Base-by-base conservation (phyloP, 2,797 vertebrate genomes). In the Pagetopsis macropterus region DNA sequence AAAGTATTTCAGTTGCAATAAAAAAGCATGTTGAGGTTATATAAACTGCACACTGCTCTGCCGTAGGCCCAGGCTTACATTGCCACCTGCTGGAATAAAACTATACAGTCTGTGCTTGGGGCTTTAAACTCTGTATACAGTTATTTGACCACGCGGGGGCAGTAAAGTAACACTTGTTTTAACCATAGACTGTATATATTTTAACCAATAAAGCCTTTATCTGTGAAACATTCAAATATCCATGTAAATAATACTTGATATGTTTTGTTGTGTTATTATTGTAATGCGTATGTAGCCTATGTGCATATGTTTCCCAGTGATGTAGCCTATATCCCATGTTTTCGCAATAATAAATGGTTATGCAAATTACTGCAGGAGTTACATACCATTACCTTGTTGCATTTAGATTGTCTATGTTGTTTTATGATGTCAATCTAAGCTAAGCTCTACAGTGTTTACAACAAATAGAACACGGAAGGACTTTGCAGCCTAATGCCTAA, bases 21-120 rank as follows among this genome's bases (percentile, higher is more conserved):
- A 70, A 37, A 46, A 46, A 16, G 4, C 75, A 4, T 64, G 49
- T 66, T 45, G 17, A 41, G 19, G 69, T 81, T 82, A 82, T 72
- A 78, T 72, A 84, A 85, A 13, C 9, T 2, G 23, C 43, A 57
- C 12, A 2, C 5, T 9, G 17, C 23, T 13, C 2, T 3, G 10
- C 43, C 3, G 8, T 1, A 31, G 17, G 12, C 21, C 15, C 37
- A 21, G 44, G 45, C 40, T 49, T 33, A 81, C 59, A 71, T 45
- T 56, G 84, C 87, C 89, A 70, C 55, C 90, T 89, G 46, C 76
- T 84, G 89, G 82, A 82, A 23, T 44, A 50, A 68, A 44, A 33
- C 31, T 14, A 6, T 2, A 11, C 8, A 37, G 3, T 19, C 4
- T 44, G 23, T 19, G 9, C 37, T 58, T 3, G 2, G 15, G 52